These are phyloP conservation scores for Calephelis virginiensis DNA, from an alignment of 1,140 invertebrate species.

Conservation along the genomic window DNA sequence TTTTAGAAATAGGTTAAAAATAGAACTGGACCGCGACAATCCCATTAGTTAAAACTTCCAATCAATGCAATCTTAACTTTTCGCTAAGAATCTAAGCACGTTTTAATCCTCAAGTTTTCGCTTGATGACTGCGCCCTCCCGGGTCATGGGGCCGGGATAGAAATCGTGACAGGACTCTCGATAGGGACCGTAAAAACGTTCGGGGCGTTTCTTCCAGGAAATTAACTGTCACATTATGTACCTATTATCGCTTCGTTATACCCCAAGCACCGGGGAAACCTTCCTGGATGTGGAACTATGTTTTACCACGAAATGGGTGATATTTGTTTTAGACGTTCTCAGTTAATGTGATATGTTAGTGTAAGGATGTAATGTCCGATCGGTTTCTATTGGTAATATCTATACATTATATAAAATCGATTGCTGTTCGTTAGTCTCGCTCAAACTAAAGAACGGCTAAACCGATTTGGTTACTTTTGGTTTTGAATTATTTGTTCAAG, in stretches of 20 bases:
- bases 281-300: slow-evolving; percentile 29
- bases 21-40: not conserved
- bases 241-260: slow-evolving; percentile 58
- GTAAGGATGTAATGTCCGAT: not conserved
- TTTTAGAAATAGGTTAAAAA: not conserved
- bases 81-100: slow-evolving; percentile 62
- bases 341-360: not conserved
- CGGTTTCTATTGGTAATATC: not conserved
- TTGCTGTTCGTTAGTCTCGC: no score
- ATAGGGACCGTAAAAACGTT: slow-evolving; percentile 58
- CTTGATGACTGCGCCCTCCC: slow-evolving; percentile 61
- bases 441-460: no score
- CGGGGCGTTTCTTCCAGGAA: slow-evolving; percentile 61
- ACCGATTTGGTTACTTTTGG: no score
- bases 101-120: slow-evolving; percentile 73
- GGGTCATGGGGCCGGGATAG: slow-evolving; percentile 27
- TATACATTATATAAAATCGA: no score
- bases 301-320: slow-evolving; percentile 36
- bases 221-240: slow-evolving; percentile 73
- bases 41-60: slow-evolving; percentile 35
- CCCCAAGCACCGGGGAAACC: slow-evolving; percentile 41
- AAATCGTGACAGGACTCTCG: slow-evolving; percentile 58
- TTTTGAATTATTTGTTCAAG: no score
- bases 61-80: slow-evolving; percentile 46
- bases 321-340: slow-evolving; percentile 32